Percentiles rank a stretch among this genome's conserved stretches.
Evolutionary conservation across 2,113 vertebrate species (phyloP).

Genomic region (Brienomyrus longianalis): DNA sequence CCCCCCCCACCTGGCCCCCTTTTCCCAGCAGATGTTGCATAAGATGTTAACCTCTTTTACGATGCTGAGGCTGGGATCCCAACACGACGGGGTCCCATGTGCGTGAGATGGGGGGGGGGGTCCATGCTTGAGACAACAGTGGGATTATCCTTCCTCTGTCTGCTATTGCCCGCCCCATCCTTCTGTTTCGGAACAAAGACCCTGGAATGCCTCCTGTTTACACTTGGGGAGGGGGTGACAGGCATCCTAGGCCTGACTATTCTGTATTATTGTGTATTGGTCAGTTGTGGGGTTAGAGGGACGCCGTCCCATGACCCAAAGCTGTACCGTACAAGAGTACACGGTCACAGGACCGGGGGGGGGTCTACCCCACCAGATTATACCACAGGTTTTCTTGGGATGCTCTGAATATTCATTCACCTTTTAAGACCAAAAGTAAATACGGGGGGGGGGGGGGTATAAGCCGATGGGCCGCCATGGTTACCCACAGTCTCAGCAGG

Average conservation of each 20-base stretch:
- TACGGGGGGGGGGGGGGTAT: conserved; percentile 14
- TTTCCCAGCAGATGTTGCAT: neutral
- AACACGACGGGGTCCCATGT: conserved; percentile 15
- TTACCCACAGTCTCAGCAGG: conserved; percentile 15
- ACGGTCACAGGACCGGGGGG: neutral
- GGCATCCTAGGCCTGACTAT: neutral
- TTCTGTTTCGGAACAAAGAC: conserved; percentile 31
- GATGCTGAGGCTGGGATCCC: neutral
- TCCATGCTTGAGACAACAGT: conserved; percentile 36
- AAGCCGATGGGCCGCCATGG: conserved; percentile 14
- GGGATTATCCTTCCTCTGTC: conserved; percentile 39
- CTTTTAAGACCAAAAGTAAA: conserved; percentile 28
- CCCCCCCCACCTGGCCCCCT: neutral
- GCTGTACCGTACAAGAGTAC: neutral
- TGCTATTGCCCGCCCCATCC: conserved; percentile 28
- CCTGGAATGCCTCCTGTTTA: conserved; percentile 42
- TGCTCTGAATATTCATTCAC: conserved; percentile 25
- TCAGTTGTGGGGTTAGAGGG: conserved; percentile 11
- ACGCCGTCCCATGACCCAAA: neutral
- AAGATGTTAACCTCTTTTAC: conserved; percentile 14
- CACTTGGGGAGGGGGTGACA: conserved; percentile 24
- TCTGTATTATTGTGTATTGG: neutral
- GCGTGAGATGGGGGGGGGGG: conserved; percentile 23
- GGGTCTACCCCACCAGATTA: conserved; percentile 18
- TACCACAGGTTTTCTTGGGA: neutral